Evolutionary conservation across 53 echinoderm and acorn worm species (phyloP), one percentile per base, ranked within the genome.

Genomic region (Echinometra lucunter): DNA sequence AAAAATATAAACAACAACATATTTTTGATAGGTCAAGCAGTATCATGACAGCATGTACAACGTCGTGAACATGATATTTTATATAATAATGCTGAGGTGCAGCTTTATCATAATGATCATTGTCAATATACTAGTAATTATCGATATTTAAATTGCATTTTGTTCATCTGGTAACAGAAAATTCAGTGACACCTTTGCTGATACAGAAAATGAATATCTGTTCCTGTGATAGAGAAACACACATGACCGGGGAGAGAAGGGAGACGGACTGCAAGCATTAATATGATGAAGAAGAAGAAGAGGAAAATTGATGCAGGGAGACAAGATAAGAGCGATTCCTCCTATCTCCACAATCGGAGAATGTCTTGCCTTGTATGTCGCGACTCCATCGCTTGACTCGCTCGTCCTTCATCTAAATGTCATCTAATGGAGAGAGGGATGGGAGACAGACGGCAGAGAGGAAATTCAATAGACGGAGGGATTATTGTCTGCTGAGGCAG

Each of bases 391-490:
- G 90, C 37, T 90, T 21, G 66, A 30, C 70, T 66, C 10, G 25
- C 91, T 78, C 92, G 92, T 92, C 92, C 92, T 92, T 92, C 92
- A 92, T 92, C 78, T 57, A 92, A 92, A 92, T 92, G 92, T 78
- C 92, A 92, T 92, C 92, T 92, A 92, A 78, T 53, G 78, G 78
- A 92, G 57, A 37, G 92, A 78, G 72, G 92, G 92, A 92, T 92
- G 78, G 69, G 91, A 91, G 66, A 78, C 55, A n/a, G 92, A 38
- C 66, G 5, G 91, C 34, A 55, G 92, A 55, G 92, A 78, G 92
- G 92, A 92, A 92, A 92, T 92, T 92, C 92, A 78, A 92, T 92
- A 92, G 92, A 92, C 37, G 80, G 92, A 92, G 92, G 78, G 92
- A 92, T 92, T 92, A 92, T 60, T 74, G 32, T 55, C 44, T 49